Percentiles rank a stretch among this genome's conserved stretches.
phyloP scores from a whole-genome alignment of 2,113 vertebrate genomes.

The Periophthalmus modestus region DNA sequence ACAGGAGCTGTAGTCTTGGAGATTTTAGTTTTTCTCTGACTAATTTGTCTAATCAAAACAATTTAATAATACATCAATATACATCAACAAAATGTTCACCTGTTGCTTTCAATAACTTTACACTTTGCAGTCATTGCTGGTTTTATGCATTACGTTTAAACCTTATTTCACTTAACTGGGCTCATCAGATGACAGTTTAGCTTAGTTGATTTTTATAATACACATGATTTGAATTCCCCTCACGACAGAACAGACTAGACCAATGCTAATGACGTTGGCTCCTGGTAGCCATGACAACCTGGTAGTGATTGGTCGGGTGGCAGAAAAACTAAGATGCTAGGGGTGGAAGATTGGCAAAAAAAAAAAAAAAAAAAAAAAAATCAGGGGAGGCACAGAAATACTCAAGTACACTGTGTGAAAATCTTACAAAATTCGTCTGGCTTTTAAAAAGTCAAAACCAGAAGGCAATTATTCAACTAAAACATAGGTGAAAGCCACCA shows the following conservation, averaged over 20 bases:
- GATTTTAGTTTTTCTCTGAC: too few species aligned
- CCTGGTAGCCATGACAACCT: conserved; percentile 68
- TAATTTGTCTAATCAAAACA: too few species aligned
- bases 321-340: conserved; percentile 2
- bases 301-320: conserved; percentile 63
- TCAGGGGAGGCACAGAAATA: conserved; percentile 9
- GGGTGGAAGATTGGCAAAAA: conserved; percentile 19
- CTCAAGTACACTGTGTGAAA: conserved; percentile 4
- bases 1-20: not conserved
- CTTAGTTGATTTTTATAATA: conserved; percentile 15
- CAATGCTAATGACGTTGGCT: conserved; percentile 50
- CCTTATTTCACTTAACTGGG: not conserved
- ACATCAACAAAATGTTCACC: not conserved
- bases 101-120: not conserved
- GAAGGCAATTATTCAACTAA: not conserved
- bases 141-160: not conserved
- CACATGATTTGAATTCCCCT: conserved; percentile 58
- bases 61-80: not conserved
- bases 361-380: conserved; percentile 13
- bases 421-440: not conserved
- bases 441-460: not conserved
- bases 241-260: conserved; percentile 54
- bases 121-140: not conserved
- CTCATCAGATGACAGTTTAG: not conserved
- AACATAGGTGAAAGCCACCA: not conserved